These are phyloP conservation scores for Drosophila arawakana DNA, from an alignment of 1,140 invertebrate genomes.

Conservation along the genomic window DNA sequence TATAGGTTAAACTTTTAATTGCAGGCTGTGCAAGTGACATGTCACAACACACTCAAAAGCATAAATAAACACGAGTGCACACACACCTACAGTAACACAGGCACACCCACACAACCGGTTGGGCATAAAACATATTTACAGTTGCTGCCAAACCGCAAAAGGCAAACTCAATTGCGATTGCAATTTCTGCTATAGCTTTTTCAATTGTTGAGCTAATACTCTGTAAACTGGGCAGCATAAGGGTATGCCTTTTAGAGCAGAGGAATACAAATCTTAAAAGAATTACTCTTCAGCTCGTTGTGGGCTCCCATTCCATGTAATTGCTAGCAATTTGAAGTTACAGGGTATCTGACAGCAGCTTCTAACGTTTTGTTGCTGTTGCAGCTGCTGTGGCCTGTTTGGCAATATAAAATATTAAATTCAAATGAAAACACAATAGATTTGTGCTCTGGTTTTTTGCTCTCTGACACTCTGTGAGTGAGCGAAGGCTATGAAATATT, in stretches of 20 bases:
- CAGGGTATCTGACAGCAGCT: constrained; percentile 17
- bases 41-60: constrained; percentile 56
- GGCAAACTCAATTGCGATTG: constrained; percentile 69
- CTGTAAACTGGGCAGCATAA: neutral
- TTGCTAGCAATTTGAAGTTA: neutral
- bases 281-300: no score
- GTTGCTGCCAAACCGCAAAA: constrained; percentile 72
- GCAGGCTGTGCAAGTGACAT: constrained; percentile 66
- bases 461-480: constrained; percentile 12
- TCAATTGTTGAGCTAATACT: constrained; percentile 29
- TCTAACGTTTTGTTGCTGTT: neutral
- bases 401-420: constrained; percentile 75
- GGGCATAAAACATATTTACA: constrained; percentile 46
- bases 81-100: neutral
- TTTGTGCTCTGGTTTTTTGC: constrained; percentile 55
- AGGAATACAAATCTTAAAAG: neutral
- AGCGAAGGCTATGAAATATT: constrained; percentile 37
- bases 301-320: neutral
- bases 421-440: constrained; percentile 79
- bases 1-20: constrained; percentile 71
- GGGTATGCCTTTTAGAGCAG: neutral
- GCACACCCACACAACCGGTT: neutral
- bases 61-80: constrained; percentile 12
- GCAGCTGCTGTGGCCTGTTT: constrained; percentile 13
- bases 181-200: constrained; percentile 38